A percentile compares a stretch with the other conserved stretches of the same genome.
Evolutionary conservation across 2,888 invertebrate species (phyloP).

Genomic region (Ochropacha duplaris): DNA sequence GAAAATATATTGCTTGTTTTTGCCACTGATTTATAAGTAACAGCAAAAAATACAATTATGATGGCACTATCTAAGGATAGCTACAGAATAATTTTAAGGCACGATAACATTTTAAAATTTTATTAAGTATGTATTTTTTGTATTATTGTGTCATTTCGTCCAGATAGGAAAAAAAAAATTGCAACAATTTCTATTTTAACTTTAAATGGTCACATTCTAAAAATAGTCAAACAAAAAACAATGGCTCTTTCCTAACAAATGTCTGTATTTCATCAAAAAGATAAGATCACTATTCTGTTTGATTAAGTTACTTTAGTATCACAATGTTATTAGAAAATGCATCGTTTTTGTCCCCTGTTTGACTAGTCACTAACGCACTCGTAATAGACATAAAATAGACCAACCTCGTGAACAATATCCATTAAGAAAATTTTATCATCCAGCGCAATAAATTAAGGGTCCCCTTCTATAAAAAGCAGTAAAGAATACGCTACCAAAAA

Average conservation of each 20-base stretch:
- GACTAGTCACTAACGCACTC: slow-evolving; percentile 20
- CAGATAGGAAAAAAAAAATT: no score
- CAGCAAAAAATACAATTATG: no score
- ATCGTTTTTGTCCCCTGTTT: slow-evolving; percentile 23
- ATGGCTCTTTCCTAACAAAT: not conserved
- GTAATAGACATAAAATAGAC: slow-evolving; percentile 54
- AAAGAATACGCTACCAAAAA: slow-evolving; percentile 51
- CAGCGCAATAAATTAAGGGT: slow-evolving; percentile 67
- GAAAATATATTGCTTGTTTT: not conserved
- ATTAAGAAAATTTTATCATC: slow-evolving; percentile 74
- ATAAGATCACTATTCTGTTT: slow-evolving; percentile 1
- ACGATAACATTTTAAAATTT: no score
- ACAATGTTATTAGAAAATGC: slow-evolving; percentile 21
- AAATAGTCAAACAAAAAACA: not conserved
- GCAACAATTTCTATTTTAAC: not conserved
- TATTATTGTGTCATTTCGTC: no score
- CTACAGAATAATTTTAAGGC: no score
- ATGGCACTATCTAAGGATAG: no score
- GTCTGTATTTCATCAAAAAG: not conserved
- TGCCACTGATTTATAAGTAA: not conserved
- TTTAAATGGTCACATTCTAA: not conserved
- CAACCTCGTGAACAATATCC: slow-evolving; percentile 69
- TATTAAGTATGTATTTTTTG: no score
- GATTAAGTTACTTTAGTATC: not conserved
- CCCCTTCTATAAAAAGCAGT: slow-evolving; percentile 55